Conservation (phyloP, 2,113 vertebrate species). For the Lophura nycthemera region DNA sequence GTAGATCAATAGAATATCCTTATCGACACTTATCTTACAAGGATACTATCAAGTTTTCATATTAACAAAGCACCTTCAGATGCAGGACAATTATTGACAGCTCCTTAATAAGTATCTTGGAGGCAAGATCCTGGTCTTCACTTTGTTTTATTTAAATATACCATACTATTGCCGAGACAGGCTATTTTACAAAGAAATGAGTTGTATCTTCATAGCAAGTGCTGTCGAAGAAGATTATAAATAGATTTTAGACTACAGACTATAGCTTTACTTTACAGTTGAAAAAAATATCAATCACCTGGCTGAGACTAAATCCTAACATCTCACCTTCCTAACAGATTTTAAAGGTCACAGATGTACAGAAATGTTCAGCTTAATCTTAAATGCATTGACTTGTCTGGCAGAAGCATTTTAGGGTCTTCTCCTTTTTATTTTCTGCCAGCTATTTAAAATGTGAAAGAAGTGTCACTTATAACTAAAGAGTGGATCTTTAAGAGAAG, state of each 20-base stretch:
- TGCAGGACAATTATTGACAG: background rate
- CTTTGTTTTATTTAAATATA: conserved; percentile 54
- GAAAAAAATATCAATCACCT: conserved; percentile 69
- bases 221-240: conserved; percentile 67
- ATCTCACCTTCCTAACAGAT: conserved; percentile 68
- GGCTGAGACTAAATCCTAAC: conserved; percentile 68
- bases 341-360: conserved; percentile 69
- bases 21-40: background rate
- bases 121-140: background rate
- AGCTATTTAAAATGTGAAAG: conserved; percentile 66
- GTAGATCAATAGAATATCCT: background rate
- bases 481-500: conserved; percentile 42
- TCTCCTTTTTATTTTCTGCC: conserved; percentile 49
- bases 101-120: background rate
- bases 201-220: conserved; percentile 65
- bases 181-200: conserved; percentile 63
- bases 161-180: conserved; percentile 8
- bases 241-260: conserved; percentile 64
- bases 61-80: conserved; percentile 14
- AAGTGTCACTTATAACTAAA: conserved; percentile 49
- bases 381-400: conserved; percentile 61
- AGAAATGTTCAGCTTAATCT: conserved; percentile 70
- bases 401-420: conserved; percentile 40
- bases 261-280: conserved; percentile 65
- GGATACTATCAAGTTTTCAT: background rate